Evolutionary conservation across 2,888 invertebrate genomes (phyloP), one percentile per base, ranked within the genome.

Genomic region (Rhogogaster chlorosoma): DNA sequence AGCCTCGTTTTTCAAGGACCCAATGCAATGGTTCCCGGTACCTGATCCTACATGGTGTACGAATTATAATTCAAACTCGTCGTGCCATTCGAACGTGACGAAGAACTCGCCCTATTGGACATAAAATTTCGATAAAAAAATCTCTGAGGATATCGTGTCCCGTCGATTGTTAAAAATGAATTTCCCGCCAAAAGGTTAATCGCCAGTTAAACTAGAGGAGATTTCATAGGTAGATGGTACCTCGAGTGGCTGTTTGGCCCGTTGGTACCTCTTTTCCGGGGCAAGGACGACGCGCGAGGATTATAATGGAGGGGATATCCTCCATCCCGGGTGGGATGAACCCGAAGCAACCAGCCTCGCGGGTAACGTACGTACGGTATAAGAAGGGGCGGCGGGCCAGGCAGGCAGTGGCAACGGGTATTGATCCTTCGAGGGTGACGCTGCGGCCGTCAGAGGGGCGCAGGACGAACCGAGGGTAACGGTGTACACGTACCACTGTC

Each of bases 381-480:
- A 45, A 84, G 71, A 29, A 73, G 77, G 84, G 85, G 36, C n/a
- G 83, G 61, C 86, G 45, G 38, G 78, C 29, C 61, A 49, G 88
- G 91, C 90, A 90, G 89, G 88, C 90, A 90, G 91, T 88, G 88
- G 87, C 57, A 77, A 91, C 91, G 92, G 91, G 92, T 93, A 93
- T 93, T 93, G 92, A 93, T 92, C 92, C 92, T 91, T 80, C 38
- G 80, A 80, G 49, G 80, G 57, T 53, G 77, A 49, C 38, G 80
- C 80, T 80, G 80, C 38, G 80, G 26, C 80, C 80, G 61, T 80
- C 57, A 80, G 80, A 80, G 80, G 80, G 80, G 80, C 80, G 80
- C 61, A 80, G 80, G 80, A 80, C 80, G 80, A 80, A 57, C 80
- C 80, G 36, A 38, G 57, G 80, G 80, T 61, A 80, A 61, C 80